Evolutionary conservation across 1,140 invertebrate genomes (phyloP), one percentile per base, ranked within the genome.

Genomic region (Maconellicoccus hirsutus): DNA sequence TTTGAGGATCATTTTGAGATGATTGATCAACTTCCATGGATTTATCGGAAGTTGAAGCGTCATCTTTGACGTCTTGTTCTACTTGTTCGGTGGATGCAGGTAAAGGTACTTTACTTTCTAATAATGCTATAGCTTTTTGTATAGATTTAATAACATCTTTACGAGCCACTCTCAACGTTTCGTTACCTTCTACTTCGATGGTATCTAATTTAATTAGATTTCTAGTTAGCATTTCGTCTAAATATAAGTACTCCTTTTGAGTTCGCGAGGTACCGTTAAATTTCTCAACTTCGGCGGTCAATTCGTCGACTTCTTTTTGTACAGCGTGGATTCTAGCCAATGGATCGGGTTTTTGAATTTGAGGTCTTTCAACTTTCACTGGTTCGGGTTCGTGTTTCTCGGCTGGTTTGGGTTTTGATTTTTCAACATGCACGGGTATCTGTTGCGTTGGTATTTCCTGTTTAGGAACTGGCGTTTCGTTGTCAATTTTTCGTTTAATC

Each of bases 211-310:
- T 93, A 2, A 97, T 85, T 72, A 97, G 82, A 78, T 93, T 91
- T 59, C 94, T 85, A 0, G 94, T 97, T 16, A 98, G 80, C 93
- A 96, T 96, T 80, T 98, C 94, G 78, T 97, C 94, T 59, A 97
- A 79, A 78, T 88, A 94, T 27, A 91, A 82, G 76, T 94, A 97
- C 71, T 90, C 83, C 79, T 95, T 96, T 76, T 94, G 89, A 74
- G 84, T 85, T 75, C 86, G 84, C 2, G 84, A 84, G 70, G 81
- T 83, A 1, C 92, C 93, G n/a, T 16, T n/a, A 22, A 72, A 96
- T 70, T 85, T 81, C 73, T 92, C 88, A 7, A 96, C 91, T 76
- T 89, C 83, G 16, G 83, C 82, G 81, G 89, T 87, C 0, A 94
- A 82, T 23, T 88, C 84, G 26, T 89, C 83, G 0, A 94, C 89